phyloP scores from a whole-genome alignment of 2,888 invertebrate genomes.

The Pollenia angustigena region DNA sequence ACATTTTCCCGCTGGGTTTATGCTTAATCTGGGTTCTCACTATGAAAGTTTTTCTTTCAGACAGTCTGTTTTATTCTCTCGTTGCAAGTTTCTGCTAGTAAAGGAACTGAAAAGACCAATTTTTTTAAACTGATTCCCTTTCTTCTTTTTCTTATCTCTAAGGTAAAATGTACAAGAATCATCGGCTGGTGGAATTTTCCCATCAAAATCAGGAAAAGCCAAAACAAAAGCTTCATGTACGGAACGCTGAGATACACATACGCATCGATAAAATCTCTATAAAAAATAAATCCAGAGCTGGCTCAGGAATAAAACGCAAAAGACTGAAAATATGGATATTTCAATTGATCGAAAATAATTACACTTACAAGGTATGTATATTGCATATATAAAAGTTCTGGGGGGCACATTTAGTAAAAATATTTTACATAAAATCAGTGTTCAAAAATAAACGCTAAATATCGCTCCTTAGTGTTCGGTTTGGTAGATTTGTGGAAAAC shows the following conservation, averaged over 20 bases:
- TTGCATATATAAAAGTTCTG: no score
- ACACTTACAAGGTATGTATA: slow-evolving; percentile 79
- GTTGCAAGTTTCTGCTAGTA: no score
- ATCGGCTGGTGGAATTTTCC: slow-evolving; percentile 93
- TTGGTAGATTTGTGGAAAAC: no score
- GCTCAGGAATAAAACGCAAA: slow-evolving; percentile 71
- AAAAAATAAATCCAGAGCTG: slow-evolving; percentile 58
- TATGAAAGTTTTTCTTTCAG: no score
- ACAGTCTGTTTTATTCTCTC: no score
- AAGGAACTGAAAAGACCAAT: no score
- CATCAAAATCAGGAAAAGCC: slow-evolving; percentile 86
- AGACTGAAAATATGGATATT: slow-evolving; percentile 82
- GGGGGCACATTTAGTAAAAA: no score
- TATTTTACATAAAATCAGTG: no score
- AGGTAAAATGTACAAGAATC: slow-evolving; percentile 93
- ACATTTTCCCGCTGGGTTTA: no score
- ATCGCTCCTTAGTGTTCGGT: no score
- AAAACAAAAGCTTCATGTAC: slow-evolving; percentile 88
- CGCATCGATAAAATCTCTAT: slow-evolving; percentile 80
- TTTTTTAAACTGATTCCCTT: not conserved
- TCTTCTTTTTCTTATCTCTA: not conserved
- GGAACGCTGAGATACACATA: slow-evolving; percentile 92
- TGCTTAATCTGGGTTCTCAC: no score
- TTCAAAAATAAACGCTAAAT: no score
- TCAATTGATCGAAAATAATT: slow-evolving; percentile 78